Conservation (phyloP, 2,888 invertebrate genomes). For the Pollenia amentaria region DNA sequence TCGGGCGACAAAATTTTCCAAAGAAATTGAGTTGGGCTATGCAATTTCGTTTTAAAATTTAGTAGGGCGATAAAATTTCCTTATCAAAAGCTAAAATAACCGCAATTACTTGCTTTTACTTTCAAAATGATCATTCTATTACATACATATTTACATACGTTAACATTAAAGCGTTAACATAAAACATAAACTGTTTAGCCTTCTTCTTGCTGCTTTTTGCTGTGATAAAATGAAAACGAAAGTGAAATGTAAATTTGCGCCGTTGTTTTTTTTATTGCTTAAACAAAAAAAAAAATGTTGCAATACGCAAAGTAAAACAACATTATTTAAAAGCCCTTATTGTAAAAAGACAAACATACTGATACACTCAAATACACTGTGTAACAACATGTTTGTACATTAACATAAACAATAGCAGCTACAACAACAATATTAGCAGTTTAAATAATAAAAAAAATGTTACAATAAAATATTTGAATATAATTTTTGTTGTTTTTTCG, state of each 20-base stretch:
- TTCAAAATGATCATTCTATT: too few species aligned
- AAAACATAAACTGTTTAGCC: conserved; percentile 40
- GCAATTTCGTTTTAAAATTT: too few species aligned
- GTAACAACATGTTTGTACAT: conserved; percentile 34
- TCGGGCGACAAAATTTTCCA: too few species aligned
- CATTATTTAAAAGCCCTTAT: conserved; percentile 57
- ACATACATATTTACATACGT: too few species aligned
- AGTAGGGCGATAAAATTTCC: too few species aligned
- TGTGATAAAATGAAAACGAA: conserved; percentile 70
- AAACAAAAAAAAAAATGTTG: conserved; percentile 51
- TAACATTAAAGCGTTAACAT: neutral
- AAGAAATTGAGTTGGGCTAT: too few species aligned
- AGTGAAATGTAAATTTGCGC: conserved; percentile 73
- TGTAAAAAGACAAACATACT: conserved; percentile 18
- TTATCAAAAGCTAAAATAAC: too few species aligned
- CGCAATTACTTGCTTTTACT: too few species aligned
- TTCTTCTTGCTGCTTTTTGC: conserved; percentile 35
- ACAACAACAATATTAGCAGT: conserved; percentile 9
- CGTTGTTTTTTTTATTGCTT: conserved; percentile 44
- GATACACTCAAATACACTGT: neutral
- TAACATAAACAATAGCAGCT: conserved; percentile 18
- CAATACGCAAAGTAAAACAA: conserved; percentile 55
- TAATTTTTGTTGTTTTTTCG: conserved; percentile 42
- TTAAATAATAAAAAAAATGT: neutral
- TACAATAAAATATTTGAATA: conserved; percentile 38